phyloP scores from a whole-genome alignment of 1,140 invertebrate genomes.

The Cylas formicarius region DNA sequence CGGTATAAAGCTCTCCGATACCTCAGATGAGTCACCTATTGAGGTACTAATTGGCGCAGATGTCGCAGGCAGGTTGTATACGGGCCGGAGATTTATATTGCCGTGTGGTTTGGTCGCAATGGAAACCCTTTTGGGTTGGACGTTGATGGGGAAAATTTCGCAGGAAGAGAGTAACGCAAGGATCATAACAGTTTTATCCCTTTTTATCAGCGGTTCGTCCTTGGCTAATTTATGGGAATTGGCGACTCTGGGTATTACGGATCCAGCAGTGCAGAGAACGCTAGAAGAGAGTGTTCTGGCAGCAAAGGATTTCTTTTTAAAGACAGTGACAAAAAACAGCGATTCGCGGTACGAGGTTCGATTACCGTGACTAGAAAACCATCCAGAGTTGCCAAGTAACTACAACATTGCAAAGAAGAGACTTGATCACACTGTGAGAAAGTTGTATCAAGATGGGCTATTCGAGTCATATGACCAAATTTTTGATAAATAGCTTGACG shows the following conservation, averaged over 20 bases:
- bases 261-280: constrained; percentile 5
- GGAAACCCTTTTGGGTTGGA: constrained; percentile 37
- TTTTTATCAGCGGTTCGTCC: constrained; percentile 2
- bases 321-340: too few species aligned
- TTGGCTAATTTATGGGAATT: constrained; percentile 15
- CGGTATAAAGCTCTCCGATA: constrained; percentile 5
- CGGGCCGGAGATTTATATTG: constrained; percentile 28
- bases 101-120: constrained; percentile 30
- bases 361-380: constrained; percentile 18
- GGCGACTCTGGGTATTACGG: constrained; percentile 17
- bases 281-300: constrained; percentile 4
- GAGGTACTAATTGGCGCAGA: constrained; percentile 31
- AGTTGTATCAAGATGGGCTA: constrained; percentile 6
- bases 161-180: too few species aligned
- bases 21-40: constrained; percentile 10
- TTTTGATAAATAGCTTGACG: constrained; percentile 11
- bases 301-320: constrained; percentile 3
- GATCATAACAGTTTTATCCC: constrained; percentile 3
- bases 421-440: constrained; percentile 6
- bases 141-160: constrained; percentile 31
- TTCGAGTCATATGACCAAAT: constrained; percentile 4
- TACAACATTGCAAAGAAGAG: constrained; percentile 14
- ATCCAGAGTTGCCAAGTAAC: constrained; percentile 11
- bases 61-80: constrained; percentile 31
- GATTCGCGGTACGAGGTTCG: too few species aligned